A percentile compares a stretch with the other conserved stretches of the same genome.
Evolutionary conservation across 2,113 vertebrate genomes (phyloP).

Genomic region (Thamnophis sirtalis): DNA sequence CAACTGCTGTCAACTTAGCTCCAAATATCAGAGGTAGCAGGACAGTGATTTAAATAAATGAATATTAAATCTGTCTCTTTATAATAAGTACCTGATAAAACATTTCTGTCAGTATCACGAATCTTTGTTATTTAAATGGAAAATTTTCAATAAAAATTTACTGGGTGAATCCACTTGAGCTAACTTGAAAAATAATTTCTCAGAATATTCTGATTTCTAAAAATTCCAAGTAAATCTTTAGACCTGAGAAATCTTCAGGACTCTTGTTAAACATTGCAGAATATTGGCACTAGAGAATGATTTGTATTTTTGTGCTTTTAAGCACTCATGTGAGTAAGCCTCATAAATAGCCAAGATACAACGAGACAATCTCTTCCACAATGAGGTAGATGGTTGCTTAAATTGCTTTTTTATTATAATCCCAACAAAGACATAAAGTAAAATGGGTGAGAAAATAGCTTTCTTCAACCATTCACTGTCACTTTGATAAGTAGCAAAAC

Average conservation of each 20-base stretch:
- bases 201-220: background rate
- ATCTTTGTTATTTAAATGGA: background rate
- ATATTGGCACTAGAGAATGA: background rate
- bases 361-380: background rate
- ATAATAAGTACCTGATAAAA: background rate
- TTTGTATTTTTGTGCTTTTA: background rate
- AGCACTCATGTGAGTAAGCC: background rate
- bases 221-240: background rate
- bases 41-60: background rate
- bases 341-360: background rate
- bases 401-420: background rate
- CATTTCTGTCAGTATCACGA: background rate
- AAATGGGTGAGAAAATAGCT: background rate
- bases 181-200: background rate
- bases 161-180: background rate
- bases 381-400: background rate
- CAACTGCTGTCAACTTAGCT: background rate
- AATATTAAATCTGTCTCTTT: background rate
- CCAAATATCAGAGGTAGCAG: background rate
- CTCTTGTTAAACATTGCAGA: background rate
- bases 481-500: background rate
- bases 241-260: background rate
- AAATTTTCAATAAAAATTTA: background rate
- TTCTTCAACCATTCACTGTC: background rate
- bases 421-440: background rate